A percentile compares a stretch with the other conserved stretches of the same genome.
phyloP scores from a whole-genome alignment of 2,797 vertebrate species.

The Leptoclinus maculatus region DNA sequence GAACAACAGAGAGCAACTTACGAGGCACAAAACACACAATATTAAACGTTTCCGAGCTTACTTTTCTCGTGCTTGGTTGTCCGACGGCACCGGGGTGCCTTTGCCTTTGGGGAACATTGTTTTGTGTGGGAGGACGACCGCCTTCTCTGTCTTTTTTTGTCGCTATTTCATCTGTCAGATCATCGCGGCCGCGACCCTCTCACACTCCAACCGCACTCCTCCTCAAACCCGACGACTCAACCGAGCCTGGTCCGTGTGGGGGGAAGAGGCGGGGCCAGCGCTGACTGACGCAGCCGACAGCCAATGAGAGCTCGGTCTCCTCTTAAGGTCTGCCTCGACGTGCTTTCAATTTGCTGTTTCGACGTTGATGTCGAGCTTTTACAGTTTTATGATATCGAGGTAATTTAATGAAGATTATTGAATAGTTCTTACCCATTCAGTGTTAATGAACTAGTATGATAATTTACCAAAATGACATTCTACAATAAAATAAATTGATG shows the following conservation, averaged over 20 bases:
- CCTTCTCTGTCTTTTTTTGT: constrained; percentile 70
- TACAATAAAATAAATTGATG: background rate
- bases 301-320: constrained; percentile 68
- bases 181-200: constrained; percentile 91
- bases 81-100: constrained; percentile 97
- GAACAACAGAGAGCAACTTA: constrained; percentile 76
- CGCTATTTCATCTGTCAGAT: constrained; percentile 95
- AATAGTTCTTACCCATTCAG: background rate
- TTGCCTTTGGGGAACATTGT: constrained; percentile 99
- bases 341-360: constrained; percentile 45
- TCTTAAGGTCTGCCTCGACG: constrained; percentile 66
- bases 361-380: constrained; percentile 35
- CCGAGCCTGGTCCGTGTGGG: constrained; percentile 85
- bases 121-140: constrained; percentile 81
- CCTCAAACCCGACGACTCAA: constrained; percentile 81
- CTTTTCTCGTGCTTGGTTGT: constrained; percentile 98
- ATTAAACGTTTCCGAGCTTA: constrained; percentile 82
- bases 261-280: constrained; percentile 50
- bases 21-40: constrained; percentile 56
- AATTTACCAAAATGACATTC: background rate
- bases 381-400: background rate
- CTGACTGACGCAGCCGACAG: constrained; percentile 51
- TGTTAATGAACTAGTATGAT: background rate
- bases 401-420: constrained; percentile 22
- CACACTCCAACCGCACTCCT: constrained; percentile 87